Evolutionary conservation across 1,140 invertebrate genomes (phyloP).

Genomic region (Pachyrhynchus sulphureomaculatus): DNA sequence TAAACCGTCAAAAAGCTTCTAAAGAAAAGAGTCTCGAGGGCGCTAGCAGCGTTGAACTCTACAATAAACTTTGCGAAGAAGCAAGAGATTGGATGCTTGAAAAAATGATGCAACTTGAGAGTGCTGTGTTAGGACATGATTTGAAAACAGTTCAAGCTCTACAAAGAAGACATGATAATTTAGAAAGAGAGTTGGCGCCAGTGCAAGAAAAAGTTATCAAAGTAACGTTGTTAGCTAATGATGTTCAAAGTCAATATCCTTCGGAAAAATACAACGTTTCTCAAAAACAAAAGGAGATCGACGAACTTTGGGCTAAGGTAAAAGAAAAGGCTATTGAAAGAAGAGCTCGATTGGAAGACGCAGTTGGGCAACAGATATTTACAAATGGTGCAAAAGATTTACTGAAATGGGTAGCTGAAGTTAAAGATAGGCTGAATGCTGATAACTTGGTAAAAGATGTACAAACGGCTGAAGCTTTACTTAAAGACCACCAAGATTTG

Average conservation of each 20-base stretch:
- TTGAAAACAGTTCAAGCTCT: conserved; percentile 88
- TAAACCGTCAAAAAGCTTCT: conserved; percentile 85
- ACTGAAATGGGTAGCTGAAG: conserved; percentile 73
- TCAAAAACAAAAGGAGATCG: conserved; percentile 79
- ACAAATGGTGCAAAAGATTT: conserved; percentile 81
- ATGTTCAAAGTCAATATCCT: conserved; percentile 89
- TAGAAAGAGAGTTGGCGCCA: conserved; percentile 86
- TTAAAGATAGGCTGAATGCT: conserved; percentile 79
- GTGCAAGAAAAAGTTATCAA: conserved; percentile 86
- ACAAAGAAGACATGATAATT: conserved; percentile 84
- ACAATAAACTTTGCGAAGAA: conserved; percentile 90
- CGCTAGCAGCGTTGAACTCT: conserved; percentile 82
- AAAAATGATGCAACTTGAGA: conserved; percentile 84
- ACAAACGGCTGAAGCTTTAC: conserved; percentile 83
- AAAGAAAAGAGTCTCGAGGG: conserved; percentile 92
- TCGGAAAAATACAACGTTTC: conserved; percentile 85
- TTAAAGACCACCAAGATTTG: conserved; percentile 90
- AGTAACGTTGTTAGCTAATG: conserved; percentile 78
- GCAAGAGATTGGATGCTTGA: conserved; percentile 93
- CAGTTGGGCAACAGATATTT: conserved; percentile 94
- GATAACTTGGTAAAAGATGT: conserved; percentile 84
- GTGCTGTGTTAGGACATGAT: conserved; percentile 77
- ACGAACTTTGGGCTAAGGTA: conserved; percentile 85
- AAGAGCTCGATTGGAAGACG: conserved; percentile 80
- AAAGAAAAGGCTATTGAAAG: conserved; percentile 80